Base-by-base conservation (phyloP, 2,888 invertebrate genomes). In the Tipula confusa region DNA sequence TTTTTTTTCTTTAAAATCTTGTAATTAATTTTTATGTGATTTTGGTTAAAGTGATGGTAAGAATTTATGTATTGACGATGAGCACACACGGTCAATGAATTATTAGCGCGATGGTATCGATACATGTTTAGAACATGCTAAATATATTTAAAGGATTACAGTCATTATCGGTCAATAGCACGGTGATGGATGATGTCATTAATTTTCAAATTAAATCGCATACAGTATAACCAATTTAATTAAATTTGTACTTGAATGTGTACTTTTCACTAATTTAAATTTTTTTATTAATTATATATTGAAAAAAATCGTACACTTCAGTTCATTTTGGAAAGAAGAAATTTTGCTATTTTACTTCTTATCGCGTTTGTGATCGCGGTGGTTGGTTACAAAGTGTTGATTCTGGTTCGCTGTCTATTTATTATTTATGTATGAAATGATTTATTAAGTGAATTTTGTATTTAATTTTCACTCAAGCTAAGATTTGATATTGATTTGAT, bases 391-490 rank as follows among this genome's bases (percentile, higher is more conserved):
- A 64, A 64, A 64, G 64, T 64, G 64, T 64, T 24, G 64, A 64
- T 24, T 64, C 24, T 64, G 24, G 24, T 64, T 24, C 24, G 64
- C 9, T 64, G 24, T 64, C 64, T 11, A 1, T 64, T 18, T 64
- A 24, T 64, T 43, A n/a, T n/a, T 64, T 64, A 64, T n/a, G n/a
- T n/a, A n/a, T n/a, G 64, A 64, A 64, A 64, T 64, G 64, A 64
- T 64, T 64, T 64, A 64, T 64, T 64, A 64, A 64, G 64, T 24
- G 64, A 9, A 64, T 64, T 64, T 38, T 43, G 43, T n/a, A 43
- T 11, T 11, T 38, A 6, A 13, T 43, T 43, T 64, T 64, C 64
- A 64, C 64, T 64, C 24, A 64, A 64, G n/a, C 15, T 43, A 7
- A 64, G 64, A 64, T 64, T 64, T 43, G 15, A 36, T 36, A 43